Conservation (phyloP, 2,113 vertebrate genomes). For the Chaetodon trifascialis region DNA sequence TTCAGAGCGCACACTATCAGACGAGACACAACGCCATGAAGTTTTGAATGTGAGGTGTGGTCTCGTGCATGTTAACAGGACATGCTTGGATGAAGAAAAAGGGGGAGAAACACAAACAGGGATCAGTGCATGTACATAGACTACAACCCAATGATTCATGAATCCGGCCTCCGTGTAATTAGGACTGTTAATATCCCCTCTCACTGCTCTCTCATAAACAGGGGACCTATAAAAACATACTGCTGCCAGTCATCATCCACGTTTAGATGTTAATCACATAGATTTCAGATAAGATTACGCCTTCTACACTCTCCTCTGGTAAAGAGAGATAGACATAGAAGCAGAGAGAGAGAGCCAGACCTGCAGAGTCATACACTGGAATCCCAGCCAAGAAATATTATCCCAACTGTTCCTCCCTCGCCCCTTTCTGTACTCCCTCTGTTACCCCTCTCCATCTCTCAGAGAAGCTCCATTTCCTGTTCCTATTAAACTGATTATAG, state of each 20-base stretch:
- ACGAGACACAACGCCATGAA: no score
- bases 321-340: slow-evolving; percentile 9
- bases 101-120: neutral
- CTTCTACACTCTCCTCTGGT: slow-evolving; percentile 20
- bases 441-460: slow-evolving; percentile 51
- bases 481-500: slow-evolving; percentile 75
- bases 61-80: slow-evolving; percentile 7
- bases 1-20: neutral
- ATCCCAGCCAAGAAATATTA: slow-evolving; percentile 57
- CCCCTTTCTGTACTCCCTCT: slow-evolving; percentile 57
- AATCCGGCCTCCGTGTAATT: slow-evolving; percentile 24
- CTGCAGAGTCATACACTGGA: slow-evolving; percentile 56
- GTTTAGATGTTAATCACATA: slow-evolving; percentile 35
- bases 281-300: slow-evolving; percentile 33
- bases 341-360: slow-evolving; percentile 21
- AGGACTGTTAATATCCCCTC: neutral
- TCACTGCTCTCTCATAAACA: slow-evolving; percentile 36
- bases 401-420: slow-evolving; percentile 54
- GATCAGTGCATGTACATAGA: slow-evolving; percentile 9
- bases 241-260: slow-evolving; percentile 24
- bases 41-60: neutral
- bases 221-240: slow-evolving; percentile 33
- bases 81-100: neutral
- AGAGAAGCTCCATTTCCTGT: slow-evolving; percentile 75
- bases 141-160: neutral